Conservation (phyloP, 1,140 invertebrate species). For the Orussus abietinus region DNA sequence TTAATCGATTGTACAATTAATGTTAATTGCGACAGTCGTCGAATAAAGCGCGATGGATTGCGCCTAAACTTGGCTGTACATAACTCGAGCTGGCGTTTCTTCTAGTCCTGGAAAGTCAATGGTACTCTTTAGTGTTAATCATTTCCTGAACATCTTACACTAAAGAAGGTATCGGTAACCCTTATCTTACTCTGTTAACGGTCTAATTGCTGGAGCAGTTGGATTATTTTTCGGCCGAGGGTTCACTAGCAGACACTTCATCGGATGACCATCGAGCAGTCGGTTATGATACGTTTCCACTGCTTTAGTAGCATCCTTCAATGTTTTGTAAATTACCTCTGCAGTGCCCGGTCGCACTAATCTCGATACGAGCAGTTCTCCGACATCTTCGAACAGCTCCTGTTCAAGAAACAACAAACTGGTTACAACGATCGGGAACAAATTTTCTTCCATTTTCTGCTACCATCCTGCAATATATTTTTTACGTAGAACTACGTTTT, state of each 20-base stretch:
- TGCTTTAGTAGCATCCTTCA: slow-evolving; percentile 81
- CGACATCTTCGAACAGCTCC: slow-evolving; percentile 91
- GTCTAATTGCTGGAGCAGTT: slow-evolving; percentile 51
- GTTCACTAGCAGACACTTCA: slow-evolving; percentile 77
- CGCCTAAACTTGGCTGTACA: slow-evolving; percentile 47
- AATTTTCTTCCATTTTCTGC: too few relatives aligned
- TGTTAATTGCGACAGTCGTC: slow-evolving; percentile 25
- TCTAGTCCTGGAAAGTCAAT: slow-evolving; percentile 38
- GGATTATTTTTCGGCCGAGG: slow-evolving; percentile 62
- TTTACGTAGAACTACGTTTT: too few relatives aligned
- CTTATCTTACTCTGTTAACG: slow-evolving; percentile 41
- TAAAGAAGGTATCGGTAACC: not conserved
- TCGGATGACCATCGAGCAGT: slow-evolving; percentile 80
- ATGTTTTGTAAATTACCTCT: slow-evolving; percentile 82
- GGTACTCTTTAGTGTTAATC: too few relatives aligned
- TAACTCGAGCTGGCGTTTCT: slow-evolving; percentile 43
- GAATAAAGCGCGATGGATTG: slow-evolving; percentile 49
- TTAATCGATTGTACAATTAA: slow-evolving; percentile 19
- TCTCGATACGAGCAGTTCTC: slow-evolving; percentile 75
- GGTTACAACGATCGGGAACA: not conserved
- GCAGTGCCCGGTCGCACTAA: slow-evolving; percentile 82
- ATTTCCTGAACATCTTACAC: not conserved
- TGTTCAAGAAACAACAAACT: too few relatives aligned
- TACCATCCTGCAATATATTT: too few relatives aligned
- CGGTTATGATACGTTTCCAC: slow-evolving; percentile 89